Evolutionary conservation across 2,888 invertebrate genomes (phyloP), one percentile per base, ranked within the genome.

Genomic region (Drosophila formosana): DNA sequence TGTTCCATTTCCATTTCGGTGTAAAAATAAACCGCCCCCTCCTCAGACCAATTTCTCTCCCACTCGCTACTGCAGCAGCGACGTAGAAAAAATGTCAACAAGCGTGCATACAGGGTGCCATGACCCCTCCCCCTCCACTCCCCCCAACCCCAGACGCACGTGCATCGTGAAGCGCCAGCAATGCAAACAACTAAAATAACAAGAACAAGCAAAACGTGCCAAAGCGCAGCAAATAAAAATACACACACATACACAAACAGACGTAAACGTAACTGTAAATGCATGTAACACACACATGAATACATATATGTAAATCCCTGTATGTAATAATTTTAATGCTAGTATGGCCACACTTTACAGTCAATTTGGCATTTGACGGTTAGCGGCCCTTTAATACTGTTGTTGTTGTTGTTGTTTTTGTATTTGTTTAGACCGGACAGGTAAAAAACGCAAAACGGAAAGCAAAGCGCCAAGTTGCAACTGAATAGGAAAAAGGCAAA

Each of bases 361-460:
- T 73, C 81, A 78, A 88, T 86, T 85, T 83, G 75, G 69, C 76
- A 72, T 86, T 81, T 83, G 80, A 76, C 84, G 73, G 83, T 79
- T 81, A 65, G 69, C 79, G 88, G 51, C 50, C 60, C 66, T 61
- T 75, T 62, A 69, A 67, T 68, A 52, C 18, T 18, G 2, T 1
- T 18, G 18, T 18, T 18, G 18, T 18, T 18, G 18, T 18, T 18
- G 18, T 18, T 18, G 18, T 18, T 18, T 0, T 37, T 37, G 37
- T 70, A 69, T 81, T 78, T 75, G 70, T 49, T 63, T 71, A 86
- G 78, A 45, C 34, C 68, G 47, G 53, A 64, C 68, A 82, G 74
- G 85, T 88, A 82, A 63, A 63, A 53, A 75, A 77, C 60, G 62
- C 61, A 64, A 71, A 79, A 61, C 75, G 70, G 75, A 67, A 66